Conservation (phyloP, 2,113 vertebrate species). For the Centrocercus urophasianus region DNA sequence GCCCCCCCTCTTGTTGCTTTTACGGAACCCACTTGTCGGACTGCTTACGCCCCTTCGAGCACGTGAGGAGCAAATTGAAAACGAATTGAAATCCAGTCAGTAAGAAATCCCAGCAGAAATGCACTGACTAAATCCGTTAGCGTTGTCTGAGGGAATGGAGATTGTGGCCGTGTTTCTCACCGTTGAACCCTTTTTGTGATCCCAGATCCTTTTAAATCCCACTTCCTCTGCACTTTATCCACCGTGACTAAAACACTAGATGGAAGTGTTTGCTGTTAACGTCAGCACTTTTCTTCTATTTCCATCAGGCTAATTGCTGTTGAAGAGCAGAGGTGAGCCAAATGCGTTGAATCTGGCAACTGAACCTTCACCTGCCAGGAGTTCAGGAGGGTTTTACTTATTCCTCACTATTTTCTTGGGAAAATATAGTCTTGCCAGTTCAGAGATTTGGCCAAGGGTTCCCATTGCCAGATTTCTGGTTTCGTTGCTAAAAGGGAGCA, state of each 20-base stretch:
- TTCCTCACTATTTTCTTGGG: not conserved
- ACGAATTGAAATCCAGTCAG: not conserved
- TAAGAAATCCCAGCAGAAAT: not conserved
- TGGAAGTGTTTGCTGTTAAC: not conserved
- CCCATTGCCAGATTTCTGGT: not conserved
- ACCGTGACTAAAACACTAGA: not conserved
- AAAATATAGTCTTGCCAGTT: not conserved
- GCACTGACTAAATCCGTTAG: not conserved
- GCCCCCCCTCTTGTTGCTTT: not conserved
- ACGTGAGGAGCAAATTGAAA: not conserved
- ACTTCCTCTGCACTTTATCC: slow-evolving; percentile 33
- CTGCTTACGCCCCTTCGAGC: not conserved
- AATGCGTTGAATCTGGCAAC: not conserved
- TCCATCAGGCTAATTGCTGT: not conserved
- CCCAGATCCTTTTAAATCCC: not conserved
- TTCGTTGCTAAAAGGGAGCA: not conserved
- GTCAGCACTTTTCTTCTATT: not conserved
- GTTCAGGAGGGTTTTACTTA: not conserved
- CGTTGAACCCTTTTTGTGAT: not conserved
- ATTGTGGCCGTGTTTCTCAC: fast-evolving
- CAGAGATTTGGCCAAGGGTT: not conserved
- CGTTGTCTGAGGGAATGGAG: not conserved
- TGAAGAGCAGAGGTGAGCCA: fast-evolving
- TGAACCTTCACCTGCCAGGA: not conserved
- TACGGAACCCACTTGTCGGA: not conserved